These are phyloP conservation scores for Agonum fuliginosum DNA, from an alignment of 2,888 invertebrate genomes.

Conservation along the genomic window DNA sequence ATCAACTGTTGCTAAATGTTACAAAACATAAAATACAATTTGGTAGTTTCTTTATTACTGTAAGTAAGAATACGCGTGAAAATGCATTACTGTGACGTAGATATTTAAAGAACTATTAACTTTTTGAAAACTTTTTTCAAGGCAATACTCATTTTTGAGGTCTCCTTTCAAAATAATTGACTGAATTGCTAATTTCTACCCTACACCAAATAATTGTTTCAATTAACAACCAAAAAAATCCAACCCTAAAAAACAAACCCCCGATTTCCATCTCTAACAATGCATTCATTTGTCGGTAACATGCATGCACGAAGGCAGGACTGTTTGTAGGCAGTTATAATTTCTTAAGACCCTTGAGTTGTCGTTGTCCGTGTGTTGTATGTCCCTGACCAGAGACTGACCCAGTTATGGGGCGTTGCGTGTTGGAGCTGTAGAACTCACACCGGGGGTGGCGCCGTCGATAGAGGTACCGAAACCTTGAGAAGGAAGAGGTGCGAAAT, in stretches of 20 bases:
- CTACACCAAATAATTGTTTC: no score
- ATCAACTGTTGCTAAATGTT: no score
- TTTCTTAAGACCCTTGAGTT: slow-evolving; percentile 13
- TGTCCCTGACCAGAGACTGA: slow-evolving; percentile 51
- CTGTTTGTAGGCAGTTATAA: neutral
- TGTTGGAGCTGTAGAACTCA: slow-evolving; percentile 17
- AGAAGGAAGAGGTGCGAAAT: neutral
- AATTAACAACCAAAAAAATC: no score
- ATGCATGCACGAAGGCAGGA: neutral
- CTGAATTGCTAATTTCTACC: no score
- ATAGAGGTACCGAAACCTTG: neutral
- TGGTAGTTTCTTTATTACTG: no score
- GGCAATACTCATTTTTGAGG: no score
- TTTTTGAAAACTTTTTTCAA: no score
- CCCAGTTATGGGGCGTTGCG: slow-evolving; percentile 47
- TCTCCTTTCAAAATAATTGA: no score
- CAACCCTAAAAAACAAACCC: neutral
- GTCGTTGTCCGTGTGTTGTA: neutral
- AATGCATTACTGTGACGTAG: no score
- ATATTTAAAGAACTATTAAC: no score
- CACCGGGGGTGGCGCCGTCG: slow-evolving; percentile 13
- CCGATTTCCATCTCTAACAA: slow-evolving; percentile 7
- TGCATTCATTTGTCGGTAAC: neutral
- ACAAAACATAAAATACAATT: no score
- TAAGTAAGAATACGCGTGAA: no score